Evolutionary conservation across 2,888 invertebrate species (phyloP), one percentile per base, ranked within the genome.

Genomic region (Eristalinus aeneus): DNA sequence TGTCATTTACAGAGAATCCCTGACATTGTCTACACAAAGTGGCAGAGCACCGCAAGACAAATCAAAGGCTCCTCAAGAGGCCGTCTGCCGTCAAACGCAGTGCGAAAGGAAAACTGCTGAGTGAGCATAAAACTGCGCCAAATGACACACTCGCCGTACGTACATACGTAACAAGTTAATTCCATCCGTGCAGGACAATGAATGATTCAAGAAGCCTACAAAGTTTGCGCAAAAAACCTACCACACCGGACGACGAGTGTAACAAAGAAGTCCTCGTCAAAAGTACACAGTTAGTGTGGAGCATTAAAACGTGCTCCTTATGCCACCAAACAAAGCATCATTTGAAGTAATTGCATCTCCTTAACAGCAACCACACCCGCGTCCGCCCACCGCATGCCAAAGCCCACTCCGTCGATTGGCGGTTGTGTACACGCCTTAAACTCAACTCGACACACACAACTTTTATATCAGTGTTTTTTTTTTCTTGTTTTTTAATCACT

Each of bases 401-500:
- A 36, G 22, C 20, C 27, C 20, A 58, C 61, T 53, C 72, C 39
- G 4, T n/a, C 46, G 46, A 46, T 60, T 61, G 67, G 63, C 68
- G 67, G 63, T 54, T 20, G 69, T 71, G 53, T 76, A 6, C 54
- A 54, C 36, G 46, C 69, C 68, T n/a, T 82, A 72, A 72, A 76
- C 73, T 83, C 36, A 60, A 34, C 27, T 23, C 23, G 58, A 27
- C n/a, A 64, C 54, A n/a, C 16, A 74, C 46, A 46, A 46, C 46
- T 46, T 46, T 46, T 39, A n/a, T 39, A n/a, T 63, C 23, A 61
- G 10, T 69, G 27, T 27, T 27, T 27, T 27, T 27, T 27, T 27
- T 27, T 27, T 27, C 5, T 73, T 69, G 64, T 76, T 36, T 80
- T 76, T 77, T 85, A 85, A 85, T 85, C 84, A 80, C 76, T 58